These are phyloP conservation scores for Pitta sordida DNA, from an alignment of 2,113 vertebrate genomes.

Conservation along the genomic window DNA sequence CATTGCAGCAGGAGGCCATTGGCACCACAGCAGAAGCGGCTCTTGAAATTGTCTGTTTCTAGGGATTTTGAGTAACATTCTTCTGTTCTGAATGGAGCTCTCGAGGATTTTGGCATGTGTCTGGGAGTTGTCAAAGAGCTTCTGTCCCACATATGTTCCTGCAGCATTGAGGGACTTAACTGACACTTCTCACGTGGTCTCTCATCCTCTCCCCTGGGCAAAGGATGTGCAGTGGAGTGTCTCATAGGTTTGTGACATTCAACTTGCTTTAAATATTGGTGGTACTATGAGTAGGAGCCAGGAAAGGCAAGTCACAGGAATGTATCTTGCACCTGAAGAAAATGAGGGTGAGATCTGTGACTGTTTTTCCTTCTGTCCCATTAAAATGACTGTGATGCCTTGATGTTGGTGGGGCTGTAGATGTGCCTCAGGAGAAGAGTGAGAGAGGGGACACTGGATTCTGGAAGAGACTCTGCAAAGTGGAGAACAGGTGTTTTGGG, in stretches of 20 bases:
- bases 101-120: constrained; percentile 37
- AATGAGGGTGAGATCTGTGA: background rate
- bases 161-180: background rate
- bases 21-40: background rate
- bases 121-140: constrained; percentile 38
- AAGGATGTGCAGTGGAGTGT: constrained; percentile 2
- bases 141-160: constrained; percentile 46
- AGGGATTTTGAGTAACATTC: constrained; percentile 27
- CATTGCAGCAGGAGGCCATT: background rate
- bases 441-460: background rate
- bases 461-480: background rate
- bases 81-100: constrained; percentile 40
- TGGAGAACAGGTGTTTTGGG: background rate
- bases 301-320: background rate
- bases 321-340: background rate
- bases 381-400: background rate
- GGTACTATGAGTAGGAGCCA: background rate
- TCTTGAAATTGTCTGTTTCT: constrained; percentile 28
- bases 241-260: background rate
- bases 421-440: background rate
- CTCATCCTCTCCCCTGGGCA: constrained; percentile 8
- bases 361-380: background rate
- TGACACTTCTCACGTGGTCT: background rate
- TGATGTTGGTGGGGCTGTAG: background rate
- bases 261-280: background rate